Evolutionary conservation across 1,140 invertebrate genomes (phyloP), one percentile per base, ranked within the genome.

Genomic region (Sitobion miscanthi): DNA sequence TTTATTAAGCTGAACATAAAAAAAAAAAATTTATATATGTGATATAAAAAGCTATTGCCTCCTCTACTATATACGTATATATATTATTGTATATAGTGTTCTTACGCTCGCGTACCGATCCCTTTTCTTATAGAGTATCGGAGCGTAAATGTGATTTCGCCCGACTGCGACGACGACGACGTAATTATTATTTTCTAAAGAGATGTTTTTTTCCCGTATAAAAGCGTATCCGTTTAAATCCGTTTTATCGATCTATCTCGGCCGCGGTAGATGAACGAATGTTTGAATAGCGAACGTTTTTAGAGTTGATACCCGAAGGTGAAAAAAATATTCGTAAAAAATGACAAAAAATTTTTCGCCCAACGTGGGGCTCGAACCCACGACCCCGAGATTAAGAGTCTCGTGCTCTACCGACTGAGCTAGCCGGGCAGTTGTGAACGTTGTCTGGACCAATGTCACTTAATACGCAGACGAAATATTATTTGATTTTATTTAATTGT

Each of bases 331-430:
- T 30, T n/a, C 21, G 25, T 20, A 93, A 93, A 69, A 88, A 69
- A 25, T 47, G 4, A 35, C 11, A 47, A 90, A 94, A 94, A 94
- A 94, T 94, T 0, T 57, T 62, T 57, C 95, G 95, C 95, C 95
- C 95, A 95, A 96, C 95, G 95, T 95, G 95, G 95, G 95, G 95
- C 96, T 96, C 95, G 96, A 96, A 96, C 96, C 96, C 95, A 96
- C 96, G 96, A 96, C 96, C 95, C 95, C 95, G 96, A 95, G 96
- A 96, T 96, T 96, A 96, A 96, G 95, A 96, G 96, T 96, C 96
- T 96, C 96, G 95, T 96, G 96, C 96, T 96, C 96, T 96, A 96
- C 96, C 95, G 95, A 96, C 95, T 95, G 95, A 95, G 95, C 95
- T 95, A 95, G 95, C 95, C 95, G 94, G 95, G 95, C 95, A 94